Conservation (phyloP, 2,888 invertebrate genomes). For the Tenodera sinensis region DNA sequence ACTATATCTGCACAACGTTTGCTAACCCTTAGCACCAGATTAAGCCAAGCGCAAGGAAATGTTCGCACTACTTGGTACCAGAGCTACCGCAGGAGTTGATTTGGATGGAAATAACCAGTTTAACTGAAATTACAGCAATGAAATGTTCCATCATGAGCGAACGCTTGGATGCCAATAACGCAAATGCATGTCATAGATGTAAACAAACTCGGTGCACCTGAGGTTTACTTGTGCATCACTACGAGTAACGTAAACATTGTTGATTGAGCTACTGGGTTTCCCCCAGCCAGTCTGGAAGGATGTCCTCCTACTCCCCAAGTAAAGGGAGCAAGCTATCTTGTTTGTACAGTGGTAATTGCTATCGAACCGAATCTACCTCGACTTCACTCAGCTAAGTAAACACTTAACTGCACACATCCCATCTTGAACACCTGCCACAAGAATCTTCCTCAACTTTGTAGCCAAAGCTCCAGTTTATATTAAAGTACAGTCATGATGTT, state of each 20-base stretch:
- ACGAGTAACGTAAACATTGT: background rate
- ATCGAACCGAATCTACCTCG: background rate
- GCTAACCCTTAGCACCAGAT: too few relatives aligned
- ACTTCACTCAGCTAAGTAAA: background rate
- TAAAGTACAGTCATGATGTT: background rate
- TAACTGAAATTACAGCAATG: too few relatives aligned
- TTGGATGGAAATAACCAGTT: too few relatives aligned
- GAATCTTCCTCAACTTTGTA: background rate
- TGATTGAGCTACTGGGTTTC: background rate
- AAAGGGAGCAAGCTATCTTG: background rate
- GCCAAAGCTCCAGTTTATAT: background rate
- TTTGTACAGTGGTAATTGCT: slow-evolving; percentile 6
- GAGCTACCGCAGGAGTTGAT: too few relatives aligned
- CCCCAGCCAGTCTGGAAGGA: background rate
- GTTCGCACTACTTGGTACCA: too few relatives aligned
- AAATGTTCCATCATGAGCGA: too few relatives aligned
- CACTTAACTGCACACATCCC: background rate
- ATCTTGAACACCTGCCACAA: background rate
- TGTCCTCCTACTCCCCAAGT: background rate
- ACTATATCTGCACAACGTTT: too few relatives aligned
- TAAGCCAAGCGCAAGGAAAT: too few relatives aligned
- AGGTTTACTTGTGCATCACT: background rate
- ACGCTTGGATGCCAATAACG: too few relatives aligned
- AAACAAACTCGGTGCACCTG: too few relatives aligned
- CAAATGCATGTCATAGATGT: too few relatives aligned